Evolutionary conservation across 23 tunicate genomes (phyloP).

Genomic region (Halocynthia roretzi): DNA sequence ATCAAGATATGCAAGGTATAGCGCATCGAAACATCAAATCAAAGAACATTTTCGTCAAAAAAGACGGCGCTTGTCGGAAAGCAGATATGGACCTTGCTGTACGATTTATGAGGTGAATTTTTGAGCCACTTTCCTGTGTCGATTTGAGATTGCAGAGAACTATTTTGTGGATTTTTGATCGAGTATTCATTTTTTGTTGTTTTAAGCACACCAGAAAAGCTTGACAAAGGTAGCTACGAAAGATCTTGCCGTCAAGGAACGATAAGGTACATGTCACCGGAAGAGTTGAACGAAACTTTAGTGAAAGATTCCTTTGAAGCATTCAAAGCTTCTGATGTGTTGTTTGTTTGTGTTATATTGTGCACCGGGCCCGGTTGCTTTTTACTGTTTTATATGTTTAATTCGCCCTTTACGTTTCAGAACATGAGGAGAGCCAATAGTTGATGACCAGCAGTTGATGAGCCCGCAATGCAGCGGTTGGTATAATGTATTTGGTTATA

Average conservation of each 20-base stretch:
- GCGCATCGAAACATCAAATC: conserved; percentile 97
- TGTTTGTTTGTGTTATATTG: too few species aligned
- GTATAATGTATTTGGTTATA: too few species aligned
- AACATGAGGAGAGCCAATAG: too few species aligned
- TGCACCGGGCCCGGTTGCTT: too few species aligned
- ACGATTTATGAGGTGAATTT: conserved; percentile 52
- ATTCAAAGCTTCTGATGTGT: conserved; percentile 83
- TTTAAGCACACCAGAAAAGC: not conserved
- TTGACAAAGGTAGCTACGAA: conserved; percentile 57
- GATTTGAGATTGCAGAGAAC: not conserved
- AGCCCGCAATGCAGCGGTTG: too few species aligned
- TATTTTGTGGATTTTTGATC: not conserved
- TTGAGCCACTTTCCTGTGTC: not conserved
- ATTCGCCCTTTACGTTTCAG: too few species aligned
- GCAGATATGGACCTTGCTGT: conserved; percentile 99
- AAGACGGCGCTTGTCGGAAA: conserved; percentile 83
- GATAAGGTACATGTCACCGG: conserved; percentile 96
- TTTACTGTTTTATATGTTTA: too few species aligned
- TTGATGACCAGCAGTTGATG: too few species aligned
- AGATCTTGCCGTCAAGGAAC: conserved; percentile 71
- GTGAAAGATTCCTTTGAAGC: conserved; percentile 73
- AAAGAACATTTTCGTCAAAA: conserved; percentile 86
- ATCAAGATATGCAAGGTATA: conserved; percentile 30
- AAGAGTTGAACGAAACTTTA: conserved; percentile 53
- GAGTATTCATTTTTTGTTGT: not conserved